Evolutionary conservation across 2,797 vertebrate genomes (phyloP), one percentile per base, ranked within the genome.

Genomic region (Scomberomorus guttatus): DNA sequence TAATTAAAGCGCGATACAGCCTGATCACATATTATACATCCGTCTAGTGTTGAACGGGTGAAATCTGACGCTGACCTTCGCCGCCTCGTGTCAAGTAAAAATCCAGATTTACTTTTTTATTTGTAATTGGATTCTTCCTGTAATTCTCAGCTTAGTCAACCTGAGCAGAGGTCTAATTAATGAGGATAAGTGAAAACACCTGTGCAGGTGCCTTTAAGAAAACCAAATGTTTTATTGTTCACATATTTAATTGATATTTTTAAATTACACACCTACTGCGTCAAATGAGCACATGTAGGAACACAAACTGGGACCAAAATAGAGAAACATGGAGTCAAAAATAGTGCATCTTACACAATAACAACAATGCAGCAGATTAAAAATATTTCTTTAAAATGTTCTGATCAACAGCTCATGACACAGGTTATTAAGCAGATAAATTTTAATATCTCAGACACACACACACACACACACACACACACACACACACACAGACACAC

Each of bases 391-490:
- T 74, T 75, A 54, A 84, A 91, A 82, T 81, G 79, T 83, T 91
- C 73, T 65, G 83, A 92, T 92, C 90, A 89, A 91, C 90, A 91
- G 86, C 63, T 86, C 84, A 75, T 89, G 83, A 87, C 80, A 87
- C 87, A 86, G 81, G 84, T 89, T 89, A 89, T 90, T 86, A 86
- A 88, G 72, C 80, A 79, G 63, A 79, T 50, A 77, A 80, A 88
- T 65, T 46, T 67, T 56, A 74, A 39, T 64, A 64, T 75, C 57
- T 46, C 34, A 84, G 73, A 71, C 70, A 70, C 68, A 50, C 68
- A 27, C 56, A 24, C 60, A 58, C 69, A 82, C 76, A 79, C 22
- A 72, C 20, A 39, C 72, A 83, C 76, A 79, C 22, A 72, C 65
- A 62, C 55, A 69, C 62, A 81, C 48, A 69, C 71, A 77, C 71